Base-by-base conservation (phyloP, 2,113 vertebrate genomes). In the Leptodactylus fuscus region DNA sequence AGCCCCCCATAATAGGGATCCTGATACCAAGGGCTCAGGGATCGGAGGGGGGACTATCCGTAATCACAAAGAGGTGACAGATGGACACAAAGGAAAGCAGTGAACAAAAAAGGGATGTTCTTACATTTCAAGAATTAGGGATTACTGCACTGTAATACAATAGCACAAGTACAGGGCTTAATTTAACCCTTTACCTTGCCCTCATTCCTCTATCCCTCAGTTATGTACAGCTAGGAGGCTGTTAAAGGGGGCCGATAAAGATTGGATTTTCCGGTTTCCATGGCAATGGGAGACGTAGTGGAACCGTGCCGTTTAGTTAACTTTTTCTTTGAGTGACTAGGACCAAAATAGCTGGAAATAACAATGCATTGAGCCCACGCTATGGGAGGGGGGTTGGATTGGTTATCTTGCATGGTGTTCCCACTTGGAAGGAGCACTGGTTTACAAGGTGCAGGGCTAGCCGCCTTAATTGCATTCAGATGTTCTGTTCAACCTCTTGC, bases 21-120 rank as follows among this genome's bases (percentile, higher is more conserved):
- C 38, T 48, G 49, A 49, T 62, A 62, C 51, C 67, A 70, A 41
- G 34, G 24, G 27, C 29, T 55, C 62, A 15, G 83, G 62, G 67
- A 44, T 9, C 13, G 29, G 51, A 15, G 48, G n/a, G 15, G 60
- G 65, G 29, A 46, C 74, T 20, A 22, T 4, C 27, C 44, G 22
- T 71, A 85, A 71, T 79, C 76, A 85, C 83, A 58, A 55, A 80
- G 65, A 80, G 83, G 34, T 85, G 75, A 71, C 62, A 79, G 76
- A 80, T 71, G 83, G 76, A 16, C 49, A 85, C 48, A 60, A 46
- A 71, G 48, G 48, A 60, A 41, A 44, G n/a, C 20, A 22, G 67
- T 9, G 60, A 80, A 55, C 53, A 24, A 29, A 76, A 51, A 53
- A 70, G 75, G 20, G 83, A 85, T 79, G 83, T 79, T 80, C 76